Evolutionary conservation across 2,113 vertebrate species (phyloP).

Genomic region (Montifringilla adamsi): DNA sequence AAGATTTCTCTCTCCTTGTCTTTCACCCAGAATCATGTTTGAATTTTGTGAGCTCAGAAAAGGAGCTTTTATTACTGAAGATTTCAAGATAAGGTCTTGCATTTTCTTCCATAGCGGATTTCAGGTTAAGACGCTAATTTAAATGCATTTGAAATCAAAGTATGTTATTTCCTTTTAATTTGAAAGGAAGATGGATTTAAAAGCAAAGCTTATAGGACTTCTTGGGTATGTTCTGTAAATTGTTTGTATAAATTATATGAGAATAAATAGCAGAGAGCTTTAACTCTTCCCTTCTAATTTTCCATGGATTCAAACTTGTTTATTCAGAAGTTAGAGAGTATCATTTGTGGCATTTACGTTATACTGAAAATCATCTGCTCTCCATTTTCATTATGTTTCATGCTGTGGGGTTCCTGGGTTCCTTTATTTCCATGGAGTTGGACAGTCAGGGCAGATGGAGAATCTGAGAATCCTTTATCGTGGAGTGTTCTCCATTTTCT

Average conservation of each 20-base stretch:
- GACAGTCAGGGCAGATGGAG: neutral
- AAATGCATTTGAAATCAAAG: conserved; percentile 5
- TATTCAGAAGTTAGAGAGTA: conserved; percentile 31
- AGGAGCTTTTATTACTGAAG: neutral
- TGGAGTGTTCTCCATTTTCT: neutral
- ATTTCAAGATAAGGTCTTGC: conserved; percentile 18
- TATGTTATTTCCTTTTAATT: conserved; percentile 35
- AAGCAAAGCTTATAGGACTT: neutral
- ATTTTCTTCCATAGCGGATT: conserved; percentile 4
- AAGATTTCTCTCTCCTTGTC: neutral
- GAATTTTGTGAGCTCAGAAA: neutral
- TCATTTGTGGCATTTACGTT: conserved; percentile 3
- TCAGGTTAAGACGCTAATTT: conserved; percentile 42
- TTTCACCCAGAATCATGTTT: neutral
- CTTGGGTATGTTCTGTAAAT: neutral
- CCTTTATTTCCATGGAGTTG: neutral
- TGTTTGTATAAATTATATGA: conserved; percentile 34
- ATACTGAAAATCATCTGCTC: neutral
- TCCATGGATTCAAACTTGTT: conserved; percentile 43
- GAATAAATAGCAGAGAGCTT: conserved; percentile 42
- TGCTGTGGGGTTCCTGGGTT: neutral
- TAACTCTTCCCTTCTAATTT: conserved; percentile 44
- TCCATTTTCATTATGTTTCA: conserved; percentile 13
- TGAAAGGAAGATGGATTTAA: conserved; percentile 26
- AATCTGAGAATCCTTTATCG: neutral